phyloP scores from a whole-genome alignment of 2,113 vertebrate genomes.

The Phasianus colchicus region DNA sequence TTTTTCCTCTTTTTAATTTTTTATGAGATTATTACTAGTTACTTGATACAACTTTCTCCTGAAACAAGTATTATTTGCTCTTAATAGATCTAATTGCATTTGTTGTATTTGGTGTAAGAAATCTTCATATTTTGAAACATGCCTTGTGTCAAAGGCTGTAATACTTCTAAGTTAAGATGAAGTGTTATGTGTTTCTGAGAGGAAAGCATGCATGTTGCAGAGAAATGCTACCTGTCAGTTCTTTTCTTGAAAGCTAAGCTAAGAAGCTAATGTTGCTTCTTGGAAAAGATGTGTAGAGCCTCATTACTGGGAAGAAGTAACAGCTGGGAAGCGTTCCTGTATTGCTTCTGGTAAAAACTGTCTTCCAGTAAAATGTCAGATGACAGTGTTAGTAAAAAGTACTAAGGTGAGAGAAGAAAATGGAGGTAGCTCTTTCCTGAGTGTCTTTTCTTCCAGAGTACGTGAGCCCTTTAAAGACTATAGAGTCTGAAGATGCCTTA shows the following conservation, averaged over 20 bases:
- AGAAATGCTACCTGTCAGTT: not conserved
- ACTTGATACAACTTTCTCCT: not conserved
- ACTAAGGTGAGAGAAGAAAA: not conserved
- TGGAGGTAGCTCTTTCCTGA: not conserved
- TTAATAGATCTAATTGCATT: not conserved
- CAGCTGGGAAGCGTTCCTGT: not conserved
- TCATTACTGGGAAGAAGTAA: not conserved
- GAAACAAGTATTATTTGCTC: not conserved
- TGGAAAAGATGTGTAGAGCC: not conserved
- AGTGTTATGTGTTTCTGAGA: not conserved
- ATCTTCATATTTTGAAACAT: not conserved
- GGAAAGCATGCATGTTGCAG: not conserved
- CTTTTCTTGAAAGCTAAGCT: not conserved
- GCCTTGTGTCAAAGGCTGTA: not conserved
- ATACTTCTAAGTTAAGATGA: not conserved
- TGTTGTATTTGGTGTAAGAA: not conserved
- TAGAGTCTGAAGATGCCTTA: not conserved
- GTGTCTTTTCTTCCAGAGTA: not conserved
- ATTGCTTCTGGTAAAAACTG: not conserved
- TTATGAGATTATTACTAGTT: not conserved
- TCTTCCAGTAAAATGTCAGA: not conserved
- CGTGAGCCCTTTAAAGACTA: not conserved
- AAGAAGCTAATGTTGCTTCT: not conserved
- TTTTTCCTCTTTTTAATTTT: not conserved
- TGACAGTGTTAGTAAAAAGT: not conserved